A percentile compares a stretch with the other conserved stretches of the same genome.
Evolutionary conservation across 2,888 invertebrate species (phyloP).

Genomic region (Macrophya alboannulata): DNA sequence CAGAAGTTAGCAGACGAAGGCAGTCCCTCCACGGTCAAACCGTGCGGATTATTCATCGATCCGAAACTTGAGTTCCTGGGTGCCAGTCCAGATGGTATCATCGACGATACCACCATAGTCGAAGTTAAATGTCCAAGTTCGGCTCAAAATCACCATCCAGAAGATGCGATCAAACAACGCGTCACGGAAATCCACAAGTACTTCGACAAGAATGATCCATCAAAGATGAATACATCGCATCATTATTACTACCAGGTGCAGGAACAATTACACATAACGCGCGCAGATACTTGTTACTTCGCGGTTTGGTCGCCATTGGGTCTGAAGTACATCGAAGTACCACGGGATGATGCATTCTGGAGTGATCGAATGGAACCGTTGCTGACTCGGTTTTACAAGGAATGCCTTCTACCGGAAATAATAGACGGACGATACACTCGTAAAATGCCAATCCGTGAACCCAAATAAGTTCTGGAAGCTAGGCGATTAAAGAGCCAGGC

Average conservation of each 20-base stretch:
- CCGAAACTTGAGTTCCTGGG: constrained; percentile 61
- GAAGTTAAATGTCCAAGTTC: constrained; percentile 23
- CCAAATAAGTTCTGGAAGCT: constrained; percentile 57
- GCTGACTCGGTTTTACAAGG: constrained; percentile 44
- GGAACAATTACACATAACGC: constrained; percentile 56
- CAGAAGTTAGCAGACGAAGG: not conserved
- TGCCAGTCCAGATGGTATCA: constrained; percentile 65
- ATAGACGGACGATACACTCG: constrained; percentile 42
- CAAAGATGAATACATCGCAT: constrained; percentile 51
- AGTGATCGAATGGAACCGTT: constrained; percentile 59
- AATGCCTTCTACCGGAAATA: constrained; percentile 57
- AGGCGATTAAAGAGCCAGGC: constrained; percentile 7
- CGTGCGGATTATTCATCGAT: constrained; percentile 68
- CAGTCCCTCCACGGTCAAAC: constrained; percentile 39
- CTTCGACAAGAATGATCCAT: constrained; percentile 29
- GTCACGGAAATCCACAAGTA: constrained; percentile 26
- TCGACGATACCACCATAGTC: constrained; percentile 59
- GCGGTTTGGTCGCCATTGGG: constrained; percentile 46
- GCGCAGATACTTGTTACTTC: constrained; percentile 52
- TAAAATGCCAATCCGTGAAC: constrained; percentile 61
- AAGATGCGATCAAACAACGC: constrained; percentile 50
- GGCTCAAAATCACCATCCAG: constrained; percentile 44
- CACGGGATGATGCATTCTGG: constrained; percentile 59
- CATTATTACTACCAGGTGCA: constrained; percentile 58
- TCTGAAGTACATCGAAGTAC: constrained; percentile 31